Conservation (phyloP, 2,888 invertebrate genomes). For the Mesoligia furuncula region DNA sequence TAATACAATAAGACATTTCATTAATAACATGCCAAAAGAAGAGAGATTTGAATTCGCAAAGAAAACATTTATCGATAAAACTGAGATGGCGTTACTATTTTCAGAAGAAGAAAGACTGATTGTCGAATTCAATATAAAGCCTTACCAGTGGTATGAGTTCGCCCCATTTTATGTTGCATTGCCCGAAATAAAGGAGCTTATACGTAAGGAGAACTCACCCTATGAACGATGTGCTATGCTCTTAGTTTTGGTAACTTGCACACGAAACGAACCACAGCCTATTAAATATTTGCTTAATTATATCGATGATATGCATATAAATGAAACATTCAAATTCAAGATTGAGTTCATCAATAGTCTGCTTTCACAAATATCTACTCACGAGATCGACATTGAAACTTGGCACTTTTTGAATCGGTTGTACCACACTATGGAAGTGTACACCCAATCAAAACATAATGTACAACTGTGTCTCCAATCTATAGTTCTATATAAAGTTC, state of each 20-base stretch:
- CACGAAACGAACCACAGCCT: conserved; percentile 70
- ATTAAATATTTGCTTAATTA: conserved; percentile 75
- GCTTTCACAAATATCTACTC: conserved; percentile 69
- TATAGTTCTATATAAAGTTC: conserved; percentile 76
- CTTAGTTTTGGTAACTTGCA: conserved; percentile 72
- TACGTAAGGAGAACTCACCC: conserved; percentile 75
- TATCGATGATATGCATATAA: conserved; percentile 79
- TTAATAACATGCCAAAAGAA: conserved; percentile 15
- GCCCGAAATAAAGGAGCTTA: conserved; percentile 74
- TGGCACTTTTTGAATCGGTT: conserved; percentile 80
- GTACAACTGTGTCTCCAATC: conserved; percentile 75
- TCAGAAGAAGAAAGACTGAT: not conserved
- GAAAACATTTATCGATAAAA: conserved; percentile 26
- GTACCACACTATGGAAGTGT: conserved; percentile 82
- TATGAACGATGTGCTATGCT: conserved; percentile 75
- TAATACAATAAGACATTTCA: not conserved
- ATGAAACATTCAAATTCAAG: conserved; percentile 81
- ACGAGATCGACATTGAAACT: conserved; percentile 71
- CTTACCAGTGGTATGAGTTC: conserved; percentile 51
- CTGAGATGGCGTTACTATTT: conserved; percentile 12
- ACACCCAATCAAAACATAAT: conserved; percentile 71
- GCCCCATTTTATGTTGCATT: conserved; percentile 73
- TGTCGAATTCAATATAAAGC: conserved; percentile 63
- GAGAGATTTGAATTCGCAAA: conserved; percentile 25
- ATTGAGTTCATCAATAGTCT: conserved; percentile 76